Conservation (phyloP, 2,113 vertebrate genomes). For the Grammatotria lemairii region DNA sequence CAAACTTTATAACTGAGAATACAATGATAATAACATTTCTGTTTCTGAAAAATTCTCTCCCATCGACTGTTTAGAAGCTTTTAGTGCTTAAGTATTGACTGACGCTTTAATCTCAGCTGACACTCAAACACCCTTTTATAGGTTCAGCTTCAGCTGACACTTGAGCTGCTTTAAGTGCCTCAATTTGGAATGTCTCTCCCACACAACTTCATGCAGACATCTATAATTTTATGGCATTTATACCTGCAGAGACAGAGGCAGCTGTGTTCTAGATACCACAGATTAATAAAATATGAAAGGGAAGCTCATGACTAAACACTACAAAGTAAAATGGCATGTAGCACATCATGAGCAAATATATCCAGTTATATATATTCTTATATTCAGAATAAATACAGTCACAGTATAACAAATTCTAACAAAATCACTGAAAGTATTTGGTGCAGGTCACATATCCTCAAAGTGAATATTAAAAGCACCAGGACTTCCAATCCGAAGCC, state of each 20-base stretch:
- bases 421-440: not conserved
- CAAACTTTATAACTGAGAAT: not conserved
- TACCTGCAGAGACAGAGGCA: not conserved
- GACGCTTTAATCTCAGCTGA: not conserved
- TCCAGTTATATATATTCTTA: not conserved
- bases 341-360: not conserved
- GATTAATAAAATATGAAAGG: not conserved
- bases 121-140: not conserved
- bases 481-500: not conserved
- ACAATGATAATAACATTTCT: not conserved
- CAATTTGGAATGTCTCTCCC: not conserved
- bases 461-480: not conserved
- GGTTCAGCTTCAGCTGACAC: not conserved
- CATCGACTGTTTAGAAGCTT: not conserved
- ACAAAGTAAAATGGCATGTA: not conserved
- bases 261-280: not conserved
- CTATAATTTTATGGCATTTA: not conserved
- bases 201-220: not conserved
- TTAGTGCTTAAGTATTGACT: not conserved
- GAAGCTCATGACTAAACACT: not conserved
- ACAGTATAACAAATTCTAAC: not conserved
- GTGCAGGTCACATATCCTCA: not conserved
- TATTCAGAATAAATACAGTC: not conserved
- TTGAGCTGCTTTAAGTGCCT: not conserved
- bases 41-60: not conserved